Base-by-base conservation (phyloP, 2,113 vertebrate genomes). In the Ceyx melanurus region DNA sequence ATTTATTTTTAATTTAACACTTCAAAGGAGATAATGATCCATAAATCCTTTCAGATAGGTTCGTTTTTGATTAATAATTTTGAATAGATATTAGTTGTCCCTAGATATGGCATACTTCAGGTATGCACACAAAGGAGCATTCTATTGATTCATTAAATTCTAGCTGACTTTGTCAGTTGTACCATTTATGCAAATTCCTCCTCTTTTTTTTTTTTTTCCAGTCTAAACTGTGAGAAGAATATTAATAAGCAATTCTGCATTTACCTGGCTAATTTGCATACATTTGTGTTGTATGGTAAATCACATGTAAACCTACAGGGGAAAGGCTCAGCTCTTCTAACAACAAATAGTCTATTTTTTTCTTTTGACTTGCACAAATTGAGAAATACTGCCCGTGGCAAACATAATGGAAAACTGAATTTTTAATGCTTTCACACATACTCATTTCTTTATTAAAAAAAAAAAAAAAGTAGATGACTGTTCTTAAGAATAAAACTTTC, bases 141-240 rank as follows among this genome's bases (percentile, higher is more conserved):
- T 97, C 97, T 97, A 97, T 97, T 97, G 96, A 97, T 97, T 98
- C 96, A 96, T 98, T 97, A 98, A 97, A 92, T 97, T 98, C 93
- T 95, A 96, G 94, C 89, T 96, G 94, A 97, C 92, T 97, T 97
- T 97, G 98, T 96, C 97, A 97, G 89, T 95, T 92, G 71, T 95
- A 85, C 60, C 21, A 0, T 93, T 92, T 96, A 94, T 97, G 97
- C 37, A 37, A 37, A 37, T 37, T 37, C 35, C 37, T 37, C 10
- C 37, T 37, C 10, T 37, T 37, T 37, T 96, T 91, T 94, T 97
- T 53, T 37, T 37, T 96, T 91, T 94, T 97, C 51, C 96, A 94
- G 13, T 94, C 74, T 96, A 91, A 93, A 94, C 74, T 97, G 83
- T 96, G 96, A 96, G 96, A 92, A 67, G 95, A 97, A 96, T 97